These are phyloP conservation scores for Chunga burmeisteri DNA, from an alignment of 2,113 vertebrate genomes.

Conservation along the genomic window DNA sequence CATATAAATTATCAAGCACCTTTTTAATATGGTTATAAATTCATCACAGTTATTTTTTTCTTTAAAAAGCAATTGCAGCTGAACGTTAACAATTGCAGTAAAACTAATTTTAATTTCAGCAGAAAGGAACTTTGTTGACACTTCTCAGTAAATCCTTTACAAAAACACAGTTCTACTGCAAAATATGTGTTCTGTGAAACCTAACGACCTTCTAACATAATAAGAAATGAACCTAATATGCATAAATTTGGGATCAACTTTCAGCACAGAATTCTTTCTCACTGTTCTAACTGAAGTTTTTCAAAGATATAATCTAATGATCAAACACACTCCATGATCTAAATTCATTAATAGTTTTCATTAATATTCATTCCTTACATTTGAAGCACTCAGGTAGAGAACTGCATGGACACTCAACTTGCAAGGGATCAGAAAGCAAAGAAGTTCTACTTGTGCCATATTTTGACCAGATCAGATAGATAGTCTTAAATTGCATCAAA, in stretches of 20 bases:
- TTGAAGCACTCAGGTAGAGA: slow-evolving; percentile 11
- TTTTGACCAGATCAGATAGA: background rate
- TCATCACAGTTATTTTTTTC: background rate
- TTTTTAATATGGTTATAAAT: slow-evolving; percentile 9
- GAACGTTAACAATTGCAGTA: background rate
- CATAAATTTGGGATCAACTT: background rate
- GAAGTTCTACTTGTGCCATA: background rate
- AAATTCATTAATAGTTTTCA: slow-evolving; percentile 14
- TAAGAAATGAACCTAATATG: background rate
- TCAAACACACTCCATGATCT: slow-evolving; percentile 10
- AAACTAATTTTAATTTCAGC: background rate
- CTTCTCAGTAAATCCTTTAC: background rate
- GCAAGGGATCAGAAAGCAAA: background rate
- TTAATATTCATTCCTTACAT: slow-evolving; percentile 33
- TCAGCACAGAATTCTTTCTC: background rate
- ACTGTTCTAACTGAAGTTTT: background rate
- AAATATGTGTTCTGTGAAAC: background rate
- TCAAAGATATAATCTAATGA: slow-evolving; percentile 11
- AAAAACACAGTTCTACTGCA: background rate
- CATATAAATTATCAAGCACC: background rate
- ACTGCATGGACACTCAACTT: background rate
- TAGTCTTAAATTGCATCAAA: background rate
- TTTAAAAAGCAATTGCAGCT: background rate
- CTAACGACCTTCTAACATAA: background rate
- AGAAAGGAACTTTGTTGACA: background rate